Evolutionary conservation across 1,140 invertebrate species (phyloP), one percentile per base, ranked within the genome.

Genomic region (Drosophila tropicalis): DNA sequence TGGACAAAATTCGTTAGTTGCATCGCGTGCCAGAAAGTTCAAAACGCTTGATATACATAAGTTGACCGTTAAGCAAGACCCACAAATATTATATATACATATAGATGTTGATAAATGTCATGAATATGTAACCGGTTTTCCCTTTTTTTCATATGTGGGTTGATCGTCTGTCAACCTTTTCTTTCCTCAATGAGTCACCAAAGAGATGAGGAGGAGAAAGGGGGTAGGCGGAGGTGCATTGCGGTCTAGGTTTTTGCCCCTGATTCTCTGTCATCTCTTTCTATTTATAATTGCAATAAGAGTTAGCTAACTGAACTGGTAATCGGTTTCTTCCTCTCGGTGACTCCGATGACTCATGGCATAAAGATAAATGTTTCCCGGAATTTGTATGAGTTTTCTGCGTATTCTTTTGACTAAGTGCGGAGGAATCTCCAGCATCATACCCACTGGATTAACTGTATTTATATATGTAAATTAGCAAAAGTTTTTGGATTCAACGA

Each of bases 341-440:
- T 9, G n/a, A 12, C 10, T 36, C 1, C 15, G 17, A 44, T 85
- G 82, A 85, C 56, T 85, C 82, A 85, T 65, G 17, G 17, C 10
- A 25, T 22, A 17, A 58, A 81, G 44, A 68, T 72, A 62, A 62
- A 54, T 61, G 57, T 44, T 87, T 89, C 83, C 62, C 36, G 75
- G 83, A 87, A 87, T 77, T 73, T 32, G 34, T 29, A 89, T 87
- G 84, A 87, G 79, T 89, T 89, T 89, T 89, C 83, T 83, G 72
- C 67, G 72, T 73, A 87, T 44, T 54, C 6, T 51, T 29, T 29
- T 51, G 19, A 22, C 3, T 51, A 22, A 51, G 44, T 51, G 17
- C 44, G 12, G 55, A 66, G 54, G 62, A 19, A 67, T 62, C 67
- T 58, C 63, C 36, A 62, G 62, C 65, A 58, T 69, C 56, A 10